phyloP scores from a whole-genome alignment of 2,888 invertebrate genomes.

The Palloptera scutellata region DNA sequence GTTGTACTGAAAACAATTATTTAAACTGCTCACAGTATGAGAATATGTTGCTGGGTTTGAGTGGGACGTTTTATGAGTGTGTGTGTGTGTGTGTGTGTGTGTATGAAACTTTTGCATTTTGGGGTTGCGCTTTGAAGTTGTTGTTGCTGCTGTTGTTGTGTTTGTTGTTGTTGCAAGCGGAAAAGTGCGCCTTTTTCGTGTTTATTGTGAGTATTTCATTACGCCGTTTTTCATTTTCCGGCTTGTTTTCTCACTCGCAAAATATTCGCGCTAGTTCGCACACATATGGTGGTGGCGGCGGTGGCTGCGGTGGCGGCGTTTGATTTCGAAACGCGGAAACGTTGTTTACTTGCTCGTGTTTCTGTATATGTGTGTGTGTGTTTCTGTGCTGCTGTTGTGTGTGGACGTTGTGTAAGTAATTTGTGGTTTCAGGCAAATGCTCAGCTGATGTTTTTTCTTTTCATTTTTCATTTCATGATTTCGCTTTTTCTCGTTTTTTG shows the following conservation, averaged over 20 bases:
- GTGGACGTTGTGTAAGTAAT: slow-evolving; percentile 25
- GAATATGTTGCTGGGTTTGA: background rate
- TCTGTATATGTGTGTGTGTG: background rate
- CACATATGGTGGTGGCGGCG: background rate
- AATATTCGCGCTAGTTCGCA: background rate
- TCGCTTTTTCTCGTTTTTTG: no score
- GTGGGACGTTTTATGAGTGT: slow-evolving; percentile 1
- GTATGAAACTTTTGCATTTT: slow-evolving; percentile 6
- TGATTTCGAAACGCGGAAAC: slow-evolving; percentile 19
- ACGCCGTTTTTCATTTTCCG: slow-evolving; percentile 8
- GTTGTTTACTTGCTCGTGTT: background rate
- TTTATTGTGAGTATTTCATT: slow-evolving; percentile 12
- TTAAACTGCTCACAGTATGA: slow-evolving; percentile 1
- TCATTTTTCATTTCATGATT: no score
- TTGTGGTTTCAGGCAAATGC: slow-evolving; percentile 30
- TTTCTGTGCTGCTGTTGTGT: background rate
- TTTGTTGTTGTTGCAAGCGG: background rate
- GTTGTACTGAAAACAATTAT: slow-evolving; percentile 18
- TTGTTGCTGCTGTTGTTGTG: background rate
- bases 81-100: background rate
- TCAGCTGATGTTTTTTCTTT: slow-evolving; percentile 26
- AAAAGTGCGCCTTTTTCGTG: slow-evolving; percentile 19
- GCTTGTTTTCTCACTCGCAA: background rate
- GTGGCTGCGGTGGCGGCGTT: background rate
- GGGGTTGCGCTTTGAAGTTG: slow-evolving; percentile 9